Evolutionary conservation across 2,113 vertebrate genomes (phyloP).

Genomic region (Halichoeres trimaculatus): DNA sequence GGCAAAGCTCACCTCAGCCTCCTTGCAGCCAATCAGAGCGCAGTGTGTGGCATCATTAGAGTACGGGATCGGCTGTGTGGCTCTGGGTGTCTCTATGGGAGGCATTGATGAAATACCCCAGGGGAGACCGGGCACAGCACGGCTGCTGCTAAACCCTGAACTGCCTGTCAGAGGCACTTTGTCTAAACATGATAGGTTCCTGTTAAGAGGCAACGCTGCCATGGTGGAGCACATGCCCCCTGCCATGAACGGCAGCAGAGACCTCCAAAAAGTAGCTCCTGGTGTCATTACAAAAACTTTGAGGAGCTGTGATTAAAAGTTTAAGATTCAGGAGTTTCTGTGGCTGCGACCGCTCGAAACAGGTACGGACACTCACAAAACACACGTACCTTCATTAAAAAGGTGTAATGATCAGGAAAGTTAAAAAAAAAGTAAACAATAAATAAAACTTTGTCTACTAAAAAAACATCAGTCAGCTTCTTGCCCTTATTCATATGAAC

Average conservation of each 20-base stretch:
- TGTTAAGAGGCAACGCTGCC: slow-evolving; percentile 40
- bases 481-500: no score
- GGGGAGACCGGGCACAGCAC: slow-evolving; percentile 59
- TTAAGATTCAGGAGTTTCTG: slow-evolving; percentile 8
- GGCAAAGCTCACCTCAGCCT: slow-evolving; percentile 65
- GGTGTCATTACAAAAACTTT: slow-evolving; percentile 11
- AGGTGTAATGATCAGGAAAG: no score
- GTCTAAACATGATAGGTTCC: slow-evolving; percentile 65
- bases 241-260: slow-evolving; percentile 25
- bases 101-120: slow-evolving; percentile 68
- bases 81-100: slow-evolving; percentile 60
- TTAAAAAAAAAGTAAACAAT: no score
- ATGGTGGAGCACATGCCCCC: slow-evolving; percentile 21
- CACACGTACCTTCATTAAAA: no score
- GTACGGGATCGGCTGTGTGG: slow-evolving; percentile 42
- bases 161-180: slow-evolving; percentile 66
- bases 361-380: no score
- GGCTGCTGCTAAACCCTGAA: slow-evolving; percentile 73
- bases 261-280: slow-evolving; percentile 23
- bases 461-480: no score
- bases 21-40: slow-evolving; percentile 63
- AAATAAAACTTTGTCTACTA: no score
- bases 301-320: not conserved
- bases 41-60: slow-evolving; percentile 40
- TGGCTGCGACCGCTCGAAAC: no score